Evolutionary conservation across 2,113 vertebrate species (phyloP).

Genomic region (Embiotoca jacksoni): DNA sequence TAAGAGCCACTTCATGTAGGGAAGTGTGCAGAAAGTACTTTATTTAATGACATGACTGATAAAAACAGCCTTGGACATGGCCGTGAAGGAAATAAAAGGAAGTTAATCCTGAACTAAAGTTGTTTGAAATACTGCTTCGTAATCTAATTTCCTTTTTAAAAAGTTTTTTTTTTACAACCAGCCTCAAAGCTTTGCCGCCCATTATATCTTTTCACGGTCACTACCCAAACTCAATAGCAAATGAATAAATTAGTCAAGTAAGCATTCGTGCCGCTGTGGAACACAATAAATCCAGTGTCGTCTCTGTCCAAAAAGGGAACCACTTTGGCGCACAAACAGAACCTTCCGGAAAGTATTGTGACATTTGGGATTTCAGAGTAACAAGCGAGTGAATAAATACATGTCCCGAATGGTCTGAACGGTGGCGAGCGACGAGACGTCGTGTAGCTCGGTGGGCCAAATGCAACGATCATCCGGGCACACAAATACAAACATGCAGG

Average conservation of each 20-base stretch:
- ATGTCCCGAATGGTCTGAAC: conserved; percentile 25
- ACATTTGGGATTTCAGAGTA: conserved; percentile 47
- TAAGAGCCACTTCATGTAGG: neutral
- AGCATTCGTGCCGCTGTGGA: conserved; percentile 30
- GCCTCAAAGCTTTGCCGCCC: conserved; percentile 21
- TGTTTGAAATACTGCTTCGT: neutral
- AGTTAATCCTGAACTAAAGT: neutral
- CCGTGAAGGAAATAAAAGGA: neutral
- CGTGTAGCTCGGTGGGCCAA: conserved; percentile 16
- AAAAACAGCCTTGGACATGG: neutral
- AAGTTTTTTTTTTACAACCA: neutral
- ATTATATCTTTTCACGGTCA: conserved; percentile 17
- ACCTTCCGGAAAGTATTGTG: conserved; percentile 42
- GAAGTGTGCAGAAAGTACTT: conserved; percentile 14
- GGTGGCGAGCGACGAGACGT: conserved; percentile 21
- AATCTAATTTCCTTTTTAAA: neutral
- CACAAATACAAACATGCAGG: neutral
- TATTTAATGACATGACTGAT: neutral
- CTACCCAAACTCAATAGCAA: conserved; percentile 24
- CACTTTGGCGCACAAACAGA: conserved; percentile 34
- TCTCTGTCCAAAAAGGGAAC: conserved; percentile 25
- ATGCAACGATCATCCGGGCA: conserved; percentile 9
- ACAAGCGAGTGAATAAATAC: conserved; percentile 33
- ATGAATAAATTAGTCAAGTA: conserved; percentile 47
- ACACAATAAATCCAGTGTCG: conserved; percentile 47